Base-by-base conservation (phyloP, 2,888 invertebrate species). In the Mimas tiliae region DNA sequence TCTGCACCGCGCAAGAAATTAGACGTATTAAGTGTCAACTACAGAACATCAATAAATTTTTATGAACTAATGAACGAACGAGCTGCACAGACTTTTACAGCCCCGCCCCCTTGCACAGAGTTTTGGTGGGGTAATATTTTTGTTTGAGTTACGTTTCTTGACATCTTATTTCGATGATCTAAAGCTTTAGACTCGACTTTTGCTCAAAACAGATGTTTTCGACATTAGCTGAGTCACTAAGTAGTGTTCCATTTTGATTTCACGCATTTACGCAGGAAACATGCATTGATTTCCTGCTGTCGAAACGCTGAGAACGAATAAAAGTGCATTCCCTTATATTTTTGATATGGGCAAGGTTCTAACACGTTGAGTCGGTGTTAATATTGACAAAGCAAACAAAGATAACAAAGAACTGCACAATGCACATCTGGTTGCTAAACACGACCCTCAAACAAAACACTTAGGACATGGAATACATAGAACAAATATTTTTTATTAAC, bases 401-500 rank as follows among this genome's bases (percentile, higher is more conserved):
- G 91, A 91, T 91, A 92, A 90, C 90, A 90, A 89, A 91, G 87
- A 87, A 85, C 83, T 82, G 82, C 80, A 85, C 83, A 85, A 83
- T 82, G 82, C 80, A 85, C 83, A 87, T 86, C 87, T 83, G 82
- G 83, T 82, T 88, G 90, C 87, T 88, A 90, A 91, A 90, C 84
- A 89, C 77, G 72, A 75, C 79, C 77, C 80, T 83, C 86, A 88
- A 91, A 90, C 82, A 91, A 85, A 88, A 85, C 84, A 86, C 82
- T 83, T 81, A 76, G 66, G 70, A 73, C 74, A 80, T 78, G 79
- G 81, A 84, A 82, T 76, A 75, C 75, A 80, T 72, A 82, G 80
- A 80, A 79, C 69, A 68, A 76, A 68, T 69, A 68, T 76, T 78
- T 81, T 81, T 81, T 78, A 68, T 68, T 51, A 65, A 68, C 65